Evolutionary conservation across 1,140 invertebrate genomes (phyloP).

Genomic region (Leptinotarsa texana): DNA sequence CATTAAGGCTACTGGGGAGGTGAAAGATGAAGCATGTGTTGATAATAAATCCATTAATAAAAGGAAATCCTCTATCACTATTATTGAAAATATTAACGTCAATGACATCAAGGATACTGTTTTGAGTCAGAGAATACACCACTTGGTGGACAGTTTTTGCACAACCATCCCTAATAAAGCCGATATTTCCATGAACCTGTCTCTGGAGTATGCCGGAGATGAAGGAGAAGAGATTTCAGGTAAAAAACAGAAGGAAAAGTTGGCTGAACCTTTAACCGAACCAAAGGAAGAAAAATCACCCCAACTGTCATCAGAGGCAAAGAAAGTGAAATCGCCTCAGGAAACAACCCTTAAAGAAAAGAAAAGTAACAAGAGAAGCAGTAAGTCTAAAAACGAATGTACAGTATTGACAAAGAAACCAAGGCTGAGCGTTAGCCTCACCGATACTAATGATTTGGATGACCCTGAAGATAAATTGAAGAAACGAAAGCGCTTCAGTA

Average conservation of each 20-base stretch:
- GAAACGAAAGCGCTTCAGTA: constrained; percentile 28
- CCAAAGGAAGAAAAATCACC: neutral
- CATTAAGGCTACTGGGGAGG: neutral
- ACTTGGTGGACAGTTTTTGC: constrained; percentile 35
- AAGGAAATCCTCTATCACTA: constrained; percentile 32
- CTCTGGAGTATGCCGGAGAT: constrained; percentile 31
- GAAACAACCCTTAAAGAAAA: neutral
- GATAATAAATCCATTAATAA: constrained; percentile 13
- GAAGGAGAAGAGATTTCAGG: no score
- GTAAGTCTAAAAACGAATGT: neutral
- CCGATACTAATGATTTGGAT: neutral
- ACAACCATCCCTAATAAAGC: constrained; percentile 32
- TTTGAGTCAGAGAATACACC: constrained; percentile 31
- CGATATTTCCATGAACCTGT: constrained; percentile 37
- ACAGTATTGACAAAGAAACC: neutral
- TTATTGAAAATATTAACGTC: constrained; percentile 37
- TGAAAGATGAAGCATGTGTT: constrained; percentile 8
- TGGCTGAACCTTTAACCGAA: neutral
- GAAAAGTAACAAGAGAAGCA: neutral
- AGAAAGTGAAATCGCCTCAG: neutral
- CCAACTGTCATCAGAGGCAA: neutral
- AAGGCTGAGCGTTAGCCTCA: constrained; percentile 4
- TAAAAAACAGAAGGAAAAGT: constrained; percentile 13
- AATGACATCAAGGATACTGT: constrained; percentile 28
- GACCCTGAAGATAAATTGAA: neutral